Base-by-base conservation (phyloP, 2,113 vertebrate genomes). In the Vulpes ferrilata region DNA sequence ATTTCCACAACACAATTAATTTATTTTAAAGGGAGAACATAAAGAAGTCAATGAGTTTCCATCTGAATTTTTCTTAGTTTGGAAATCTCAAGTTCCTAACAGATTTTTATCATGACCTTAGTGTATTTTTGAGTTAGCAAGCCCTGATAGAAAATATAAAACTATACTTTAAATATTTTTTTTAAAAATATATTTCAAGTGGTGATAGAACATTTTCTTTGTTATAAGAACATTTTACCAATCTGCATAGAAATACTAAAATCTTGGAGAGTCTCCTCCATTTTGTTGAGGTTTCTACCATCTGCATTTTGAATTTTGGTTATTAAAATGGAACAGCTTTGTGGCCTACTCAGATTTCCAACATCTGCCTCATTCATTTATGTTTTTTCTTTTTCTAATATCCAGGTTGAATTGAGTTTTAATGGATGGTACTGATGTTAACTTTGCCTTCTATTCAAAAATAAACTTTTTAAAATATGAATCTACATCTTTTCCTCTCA, bases 271-370 rank as follows among this genome's bases (percentile, higher is more conserved):
- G 57, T 94, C 83, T 90, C 65, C 92, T 89, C 30, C 2, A 5
- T 95, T 92, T 96, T 87, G 67, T 89, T 87, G 87, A 93, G n/a
- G 79, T 71, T 92, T 89, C 48, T 88, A 69, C 95, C 96, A 95
- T 97, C 81, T 94, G 95, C 95, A 90, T 96, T 96, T 95, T 95
- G 93, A 93, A 95, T 97, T 97, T 97, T 89, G 94, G 85, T 93
- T 97, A 93, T 96, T 97, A 93, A 96, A 90, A 85, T 95, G 92
- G 87, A 97, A 43, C 19, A 38, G 93, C 53, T 96, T 95, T 95
- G 90, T 96, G 92, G 27, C 80, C 57, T 90, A 69, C 80, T 96
- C 82, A 88, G 64, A 95, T 93, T 97, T 92, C 78, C 93, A 98
- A 91, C 95, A 97, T 96, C 93, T 97, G 94, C 94, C 85, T 97